Base-by-base conservation (phyloP, 2,797 vertebrate genomes). In the Peromyscus eremicus region DNA sequence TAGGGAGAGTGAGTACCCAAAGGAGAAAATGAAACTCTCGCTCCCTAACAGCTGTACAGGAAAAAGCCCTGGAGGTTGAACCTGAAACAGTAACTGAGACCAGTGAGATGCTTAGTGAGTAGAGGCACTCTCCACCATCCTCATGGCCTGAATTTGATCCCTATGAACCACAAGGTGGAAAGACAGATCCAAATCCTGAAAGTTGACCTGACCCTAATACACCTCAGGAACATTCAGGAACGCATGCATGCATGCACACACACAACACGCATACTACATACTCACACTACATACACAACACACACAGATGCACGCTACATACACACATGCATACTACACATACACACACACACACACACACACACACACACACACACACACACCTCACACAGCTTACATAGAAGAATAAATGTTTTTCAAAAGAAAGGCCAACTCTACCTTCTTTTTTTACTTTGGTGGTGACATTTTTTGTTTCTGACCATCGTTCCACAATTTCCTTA, bases 401-500 rank as follows among this genome's bases (percentile, higher is more conserved):
- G 5, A 40, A 85, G 14, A 32, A 32, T 43, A 37, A 27, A 27
- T 83, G 57, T 3, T 84, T 64, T 46, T 66, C n/a, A 19, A 21
- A 40, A 62, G 55, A 40, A 29, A 90, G 64, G 1, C 0, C 92
- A 94, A 95, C 83, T 27, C 94, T 99, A 99, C 99, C 99, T 98
- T 99, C 99, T 66, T 98, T 98, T 86, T 98, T 98, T 93, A 98
- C 98, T 97, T 98, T 97, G 71, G 98, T 95, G 73, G 97, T 98
- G 49, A 98, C 95, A 81, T 73, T 98, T 87, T 98, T 98, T 17
- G 98, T 97, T 75, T 99, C 99, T 1, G 98, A 98, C 99, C 99
- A 99, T 92, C 99, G 99, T 83, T 99, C 96, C 82, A 99, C 99
- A 68, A 99, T 99, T 98, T 99, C 99, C 97, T 98, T 99, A 98